phyloP scores from a whole-genome alignment of 2,888 invertebrate genomes.

The Exocentrus adspersus region DNA sequence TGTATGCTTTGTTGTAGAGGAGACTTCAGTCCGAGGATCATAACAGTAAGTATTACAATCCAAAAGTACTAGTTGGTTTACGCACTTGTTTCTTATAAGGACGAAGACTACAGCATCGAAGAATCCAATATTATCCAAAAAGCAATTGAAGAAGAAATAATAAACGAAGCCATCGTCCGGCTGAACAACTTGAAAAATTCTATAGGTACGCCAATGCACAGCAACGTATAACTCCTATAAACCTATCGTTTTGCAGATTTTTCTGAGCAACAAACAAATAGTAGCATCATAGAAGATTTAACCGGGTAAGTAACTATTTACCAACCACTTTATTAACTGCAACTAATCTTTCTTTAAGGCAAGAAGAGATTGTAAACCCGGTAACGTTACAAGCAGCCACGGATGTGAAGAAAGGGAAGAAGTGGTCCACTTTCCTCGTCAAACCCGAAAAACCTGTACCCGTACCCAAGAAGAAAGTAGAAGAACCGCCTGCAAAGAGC shows the following conservation, averaged over 20 bases:
- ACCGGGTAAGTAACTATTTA: slow-evolving; percentile 31
- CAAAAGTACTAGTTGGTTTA: too few relatives aligned
- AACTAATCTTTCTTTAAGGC: too few relatives aligned
- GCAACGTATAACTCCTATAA: background rate
- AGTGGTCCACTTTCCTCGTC: slow-evolving; percentile 80
- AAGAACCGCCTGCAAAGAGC: slow-evolving; percentile 52
- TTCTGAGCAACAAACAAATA: slow-evolving; percentile 21
- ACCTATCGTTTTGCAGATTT: background rate
- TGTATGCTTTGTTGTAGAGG: background rate
- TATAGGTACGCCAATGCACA: background rate
- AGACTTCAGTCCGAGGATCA: slow-evolving; percentile 6
- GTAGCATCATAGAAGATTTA: slow-evolving; percentile 34
- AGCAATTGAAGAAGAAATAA: slow-evolving; percentile 31
- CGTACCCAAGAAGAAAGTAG: slow-evolving; percentile 53
- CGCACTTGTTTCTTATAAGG: too few relatives aligned
- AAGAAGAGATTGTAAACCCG: slow-evolving; percentile 34
- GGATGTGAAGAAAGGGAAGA: slow-evolving; percentile 44
- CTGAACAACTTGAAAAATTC: slow-evolving; percentile 9
- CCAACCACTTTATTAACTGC: too few relatives aligned
- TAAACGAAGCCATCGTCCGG: slow-evolving; percentile 28
- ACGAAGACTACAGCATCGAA: slow-evolving; percentile 46
- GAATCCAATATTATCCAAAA: slow-evolving; percentile 45
- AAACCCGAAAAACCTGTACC: slow-evolving; percentile 78
- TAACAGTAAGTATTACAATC: too few relatives aligned
- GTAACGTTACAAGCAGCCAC: slow-evolving; percentile 9